A percentile compares a stretch with the other conserved stretches of the same genome.
These are phyloP conservation scores for Labia minor DNA, from an alignment of 2,888 invertebrate genomes.

Conservation along the genomic window DNA sequence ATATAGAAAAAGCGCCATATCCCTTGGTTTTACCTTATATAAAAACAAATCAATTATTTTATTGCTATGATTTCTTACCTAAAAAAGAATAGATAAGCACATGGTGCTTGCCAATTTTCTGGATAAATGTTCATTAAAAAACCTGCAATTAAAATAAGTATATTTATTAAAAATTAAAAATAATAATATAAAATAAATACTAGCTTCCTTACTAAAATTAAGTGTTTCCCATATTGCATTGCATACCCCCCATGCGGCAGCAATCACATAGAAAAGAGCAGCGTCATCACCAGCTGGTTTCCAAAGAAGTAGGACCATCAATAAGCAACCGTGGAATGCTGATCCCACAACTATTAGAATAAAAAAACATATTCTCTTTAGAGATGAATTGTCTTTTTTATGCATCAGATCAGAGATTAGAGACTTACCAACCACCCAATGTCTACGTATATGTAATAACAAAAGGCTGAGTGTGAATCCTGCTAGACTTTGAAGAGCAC, in stretches of 20 bases:
- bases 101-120: constrained; percentile 40
- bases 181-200: constrained; percentile 29
- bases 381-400: no score
- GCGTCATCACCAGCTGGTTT: constrained; percentile 69
- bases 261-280: constrained; percentile 70
- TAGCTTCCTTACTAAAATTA: constrained; percentile 37
- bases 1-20: no score
- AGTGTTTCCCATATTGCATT: constrained; percentile 75
- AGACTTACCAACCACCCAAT: constrained; percentile 55
- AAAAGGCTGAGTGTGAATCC: constrained; percentile 73
- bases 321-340: constrained; percentile 65
- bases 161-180: background rate
- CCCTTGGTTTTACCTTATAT: no score
- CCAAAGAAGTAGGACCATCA: constrained; percentile 67
- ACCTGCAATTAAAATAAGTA: constrained; percentile 31
- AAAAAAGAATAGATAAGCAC: constrained; percentile 44
- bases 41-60: no score
- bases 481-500: constrained; percentile 61
- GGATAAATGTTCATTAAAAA: constrained; percentile 36
- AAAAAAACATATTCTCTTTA: constrained; percentile 13
- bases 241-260: constrained; percentile 78
- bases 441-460: constrained; percentile 59
- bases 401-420: no score
- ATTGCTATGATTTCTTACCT: constrained; percentile 34
- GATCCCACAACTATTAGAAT: constrained; percentile 56